Percentiles rank a stretch among this genome's conserved stretches.
phyloP scores from a whole-genome alignment of 2,113 vertebrate species.

The Anser cygnoides region DNA sequence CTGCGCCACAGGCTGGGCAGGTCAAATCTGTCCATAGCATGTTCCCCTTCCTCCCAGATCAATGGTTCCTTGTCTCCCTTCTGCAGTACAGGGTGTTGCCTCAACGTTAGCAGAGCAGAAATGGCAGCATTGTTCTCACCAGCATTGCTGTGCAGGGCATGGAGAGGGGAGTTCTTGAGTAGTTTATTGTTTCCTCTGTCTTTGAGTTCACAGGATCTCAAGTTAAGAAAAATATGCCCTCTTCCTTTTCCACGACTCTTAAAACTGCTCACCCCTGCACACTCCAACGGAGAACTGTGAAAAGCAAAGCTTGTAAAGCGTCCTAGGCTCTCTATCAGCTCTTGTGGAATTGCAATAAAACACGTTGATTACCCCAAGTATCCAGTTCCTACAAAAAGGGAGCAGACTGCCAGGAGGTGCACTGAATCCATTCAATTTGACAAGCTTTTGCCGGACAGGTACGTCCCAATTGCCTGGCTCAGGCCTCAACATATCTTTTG shows the following conservation, averaged over 20 bases:
- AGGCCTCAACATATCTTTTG: background rate
- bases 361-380: background rate
- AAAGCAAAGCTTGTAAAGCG: background rate
- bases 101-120: background rate
- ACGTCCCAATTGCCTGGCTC: background rate
- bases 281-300: background rate
- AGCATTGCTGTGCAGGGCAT: background rate
- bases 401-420: background rate
- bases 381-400: background rate
- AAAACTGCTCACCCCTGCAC: background rate
- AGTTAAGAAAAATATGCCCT: background rate
- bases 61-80: background rate
- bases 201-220: background rate
- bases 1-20: background rate
- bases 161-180: background rate
- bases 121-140: background rate
- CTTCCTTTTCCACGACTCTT: background rate
- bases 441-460: background rate
- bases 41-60: background rate
- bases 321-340: background rate
- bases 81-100: background rate
- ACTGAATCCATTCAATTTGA: background rate
- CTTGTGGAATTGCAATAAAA: background rate
- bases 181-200: background rate
- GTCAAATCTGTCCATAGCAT: background rate